A percentile compares a stretch with the other conserved stretches of the same genome.
Evolutionary conservation across 2,113 vertebrate genomes (phyloP).

Genomic region (Epinephelus cyanopodus): DNA sequence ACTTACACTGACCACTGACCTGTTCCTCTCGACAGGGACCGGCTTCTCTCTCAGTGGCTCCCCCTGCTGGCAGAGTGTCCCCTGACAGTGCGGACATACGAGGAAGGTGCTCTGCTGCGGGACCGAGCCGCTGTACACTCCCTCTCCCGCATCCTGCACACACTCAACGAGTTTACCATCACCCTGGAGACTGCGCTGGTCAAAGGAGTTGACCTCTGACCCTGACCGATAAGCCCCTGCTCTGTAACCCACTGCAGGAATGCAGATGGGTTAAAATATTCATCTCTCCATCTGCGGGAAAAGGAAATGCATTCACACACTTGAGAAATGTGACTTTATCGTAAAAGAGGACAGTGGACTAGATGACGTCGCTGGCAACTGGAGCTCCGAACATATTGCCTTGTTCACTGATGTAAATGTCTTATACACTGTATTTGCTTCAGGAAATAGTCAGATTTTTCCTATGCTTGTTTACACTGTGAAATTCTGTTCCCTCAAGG

Average conservation of each 20-base stretch:
- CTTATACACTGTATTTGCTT: constrained; percentile 66
- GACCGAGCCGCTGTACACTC: constrained; percentile 90
- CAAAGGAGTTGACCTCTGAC: constrained; percentile 95
- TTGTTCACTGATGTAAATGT: constrained; percentile 73
- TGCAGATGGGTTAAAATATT: constrained; percentile 21
- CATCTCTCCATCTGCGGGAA: constrained; percentile 29
- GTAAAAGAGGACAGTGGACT: constrained; percentile 41
- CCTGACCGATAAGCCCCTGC: not conserved
- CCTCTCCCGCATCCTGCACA: constrained; percentile 92
- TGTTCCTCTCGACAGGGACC: constrained; percentile 86
- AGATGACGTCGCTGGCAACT: constrained; percentile 36
- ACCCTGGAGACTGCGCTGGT: constrained; percentile 93
- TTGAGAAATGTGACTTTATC: constrained; percentile 47
- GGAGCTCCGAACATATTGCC: constrained; percentile 66
- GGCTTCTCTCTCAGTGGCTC: constrained; percentile 93
- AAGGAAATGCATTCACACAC: constrained; percentile 33
- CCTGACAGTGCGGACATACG: constrained; percentile 89
- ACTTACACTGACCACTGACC: constrained; percentile 12
- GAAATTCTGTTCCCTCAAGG: constrained; percentile 65
- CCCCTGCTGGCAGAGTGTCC: constrained; percentile 92
- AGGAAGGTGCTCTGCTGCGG: constrained; percentile 92
- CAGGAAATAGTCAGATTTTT: constrained; percentile 63
- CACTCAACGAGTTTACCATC: constrained; percentile 93
- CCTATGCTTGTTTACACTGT: constrained; percentile 80
- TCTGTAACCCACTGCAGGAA: constrained; percentile 18